Evolutionary conservation across 2,888 invertebrate genomes (phyloP).

Genomic region (Colostygia pectinataria): DNA sequence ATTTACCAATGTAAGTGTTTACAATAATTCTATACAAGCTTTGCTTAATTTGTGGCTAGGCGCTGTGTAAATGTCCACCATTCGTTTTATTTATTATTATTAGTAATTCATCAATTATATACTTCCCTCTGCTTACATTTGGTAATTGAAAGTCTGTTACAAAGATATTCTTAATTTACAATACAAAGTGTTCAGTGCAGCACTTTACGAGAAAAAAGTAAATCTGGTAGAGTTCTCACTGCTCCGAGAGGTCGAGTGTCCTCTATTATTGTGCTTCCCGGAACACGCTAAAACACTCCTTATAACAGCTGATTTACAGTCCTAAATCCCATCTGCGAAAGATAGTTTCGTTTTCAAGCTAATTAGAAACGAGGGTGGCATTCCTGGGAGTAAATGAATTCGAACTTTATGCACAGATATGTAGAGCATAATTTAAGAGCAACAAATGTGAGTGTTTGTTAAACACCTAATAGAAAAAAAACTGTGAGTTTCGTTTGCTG

Average conservation of each 20-base stretch:
- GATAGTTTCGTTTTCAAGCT: slow-evolving; percentile 72
- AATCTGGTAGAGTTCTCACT: slow-evolving; percentile 64
- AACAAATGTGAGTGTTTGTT: slow-evolving; percentile 36
- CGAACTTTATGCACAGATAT: slow-evolving; percentile 43
- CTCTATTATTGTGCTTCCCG: slow-evolving; percentile 62
- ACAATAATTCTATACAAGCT: too few relatives aligned
- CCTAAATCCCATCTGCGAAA: slow-evolving; percentile 22
- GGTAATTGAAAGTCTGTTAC: slow-evolving; percentile 9
- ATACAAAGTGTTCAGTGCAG: slow-evolving; percentile 41
- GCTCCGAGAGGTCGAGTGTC: slow-evolving; percentile 70
- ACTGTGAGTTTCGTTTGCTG: slow-evolving; percentile 29
- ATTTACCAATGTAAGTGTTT: too few relatives aligned
- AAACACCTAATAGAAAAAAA: slow-evolving; percentile 36
- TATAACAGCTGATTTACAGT: slow-evolving; percentile 42
- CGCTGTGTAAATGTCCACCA: too few relatives aligned
- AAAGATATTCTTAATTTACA: slow-evolving; percentile 36
- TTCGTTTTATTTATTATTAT: too few relatives aligned
- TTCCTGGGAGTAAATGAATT: slow-evolving; percentile 44
- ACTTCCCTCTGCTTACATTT: too few relatives aligned
- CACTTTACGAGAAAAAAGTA: slow-evolving; percentile 40
- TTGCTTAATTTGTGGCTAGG: too few relatives aligned
- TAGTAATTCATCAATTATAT: too few relatives aligned
- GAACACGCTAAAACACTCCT: slow-evolving; percentile 39
- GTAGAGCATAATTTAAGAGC: slow-evolving; percentile 35
- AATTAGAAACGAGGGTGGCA: slow-evolving; percentile 69